Conservation (phyloP, 2,888 invertebrate species). For the Mesodorylaimus sp. region DNA sequence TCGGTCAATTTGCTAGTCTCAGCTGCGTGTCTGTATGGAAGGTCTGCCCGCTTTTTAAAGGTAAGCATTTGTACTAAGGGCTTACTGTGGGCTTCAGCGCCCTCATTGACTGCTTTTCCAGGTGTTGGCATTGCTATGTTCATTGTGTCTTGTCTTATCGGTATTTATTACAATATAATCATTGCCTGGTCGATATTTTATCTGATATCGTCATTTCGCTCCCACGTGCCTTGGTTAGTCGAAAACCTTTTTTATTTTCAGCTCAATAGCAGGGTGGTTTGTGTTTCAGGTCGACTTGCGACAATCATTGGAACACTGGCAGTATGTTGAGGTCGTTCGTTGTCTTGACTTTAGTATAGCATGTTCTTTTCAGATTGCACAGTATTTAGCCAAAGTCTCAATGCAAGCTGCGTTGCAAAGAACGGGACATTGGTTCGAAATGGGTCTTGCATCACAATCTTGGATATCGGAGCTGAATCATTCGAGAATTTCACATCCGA, state of each 20-base stretch:
- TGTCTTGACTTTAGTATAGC: background rate
- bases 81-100: background rate
- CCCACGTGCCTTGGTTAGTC: conserved; percentile 35
- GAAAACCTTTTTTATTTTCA: too few relatives aligned
- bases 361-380: conserved; percentile 21
- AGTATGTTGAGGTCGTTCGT: conserved; percentile 18
- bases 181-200: conserved; percentile 40
- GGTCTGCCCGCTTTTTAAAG: conserved; percentile 55
- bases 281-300: conserved; percentile 36
- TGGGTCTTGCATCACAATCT: conserved; percentile 20
- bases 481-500: conserved; percentile 16
- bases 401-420: conserved; percentile 30
- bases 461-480: conserved; percentile 10
- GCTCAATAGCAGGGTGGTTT: too few relatives aligned
- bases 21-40: conserved; percentile 60
- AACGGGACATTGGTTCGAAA: conserved; percentile 31
- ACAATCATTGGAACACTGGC: conserved; percentile 35
- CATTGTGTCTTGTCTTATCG: conserved; percentile 36
- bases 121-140: conserved; percentile 42
- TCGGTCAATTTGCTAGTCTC: conserved; percentile 56
- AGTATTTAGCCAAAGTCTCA: conserved; percentile 16
- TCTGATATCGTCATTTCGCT: conserved; percentile 35
- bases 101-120: conserved; percentile 16
- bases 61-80: conserved; percentile 20
- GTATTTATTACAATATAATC: conserved; percentile 41